phyloP scores from a whole-genome alignment of 2,113 vertebrate genomes.

The Chaenocephalus aceratus region DNA sequence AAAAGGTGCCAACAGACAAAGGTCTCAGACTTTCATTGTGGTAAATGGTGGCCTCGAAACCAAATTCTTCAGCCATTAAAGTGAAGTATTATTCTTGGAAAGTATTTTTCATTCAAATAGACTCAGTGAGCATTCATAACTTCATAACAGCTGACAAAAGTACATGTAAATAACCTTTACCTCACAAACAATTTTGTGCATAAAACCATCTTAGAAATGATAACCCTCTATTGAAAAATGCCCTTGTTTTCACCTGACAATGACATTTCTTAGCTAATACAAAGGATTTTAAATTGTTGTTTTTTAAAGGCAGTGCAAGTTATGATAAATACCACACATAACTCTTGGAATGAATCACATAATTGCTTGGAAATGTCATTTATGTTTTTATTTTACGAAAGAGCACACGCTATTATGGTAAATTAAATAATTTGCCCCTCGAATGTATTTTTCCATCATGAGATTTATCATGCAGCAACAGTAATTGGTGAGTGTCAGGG shows the following conservation, averaged over 20 bases:
- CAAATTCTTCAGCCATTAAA: constrained; percentile 30
- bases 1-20: constrained; percentile 52
- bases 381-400: constrained; percentile 62
- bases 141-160: background rate
- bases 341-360: constrained; percentile 25
- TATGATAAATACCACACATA: constrained; percentile 18
- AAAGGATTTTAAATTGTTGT: background rate
- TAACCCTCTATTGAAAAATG: background rate
- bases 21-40: constrained; percentile 33
- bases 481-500: constrained; percentile 33
- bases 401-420: constrained; percentile 57
- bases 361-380: constrained; percentile 61
- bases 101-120: constrained; percentile 4
- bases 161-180: background rate
- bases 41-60: constrained; percentile 24
- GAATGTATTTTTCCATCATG: constrained; percentile 63
- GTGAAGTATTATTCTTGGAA: constrained; percentile 23
- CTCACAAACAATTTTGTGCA: background rate
- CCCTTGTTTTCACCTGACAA: too few species aligned
- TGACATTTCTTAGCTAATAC: background rate
- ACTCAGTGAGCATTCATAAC: background rate
- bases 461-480: constrained; percentile 60
- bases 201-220: background rate
- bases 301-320: background rate
- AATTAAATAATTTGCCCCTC: constrained; percentile 64